phyloP scores from a whole-genome alignment of 2,888 invertebrate genomes.

The Netelia fuscicornis region DNA sequence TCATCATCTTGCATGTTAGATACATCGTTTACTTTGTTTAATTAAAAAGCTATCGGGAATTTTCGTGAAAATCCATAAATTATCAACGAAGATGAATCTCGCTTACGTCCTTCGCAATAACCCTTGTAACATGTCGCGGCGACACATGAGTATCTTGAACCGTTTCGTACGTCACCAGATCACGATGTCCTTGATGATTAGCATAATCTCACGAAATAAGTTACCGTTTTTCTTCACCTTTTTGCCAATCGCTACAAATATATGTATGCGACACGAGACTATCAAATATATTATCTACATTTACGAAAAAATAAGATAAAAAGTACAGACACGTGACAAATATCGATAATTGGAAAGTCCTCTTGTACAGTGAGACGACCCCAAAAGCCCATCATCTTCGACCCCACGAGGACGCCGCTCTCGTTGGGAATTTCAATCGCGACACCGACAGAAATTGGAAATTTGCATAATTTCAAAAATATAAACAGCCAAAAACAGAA shows the following conservation, averaged over 20 bases:
- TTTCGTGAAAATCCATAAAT: not conserved
- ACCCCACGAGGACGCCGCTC: not conserved
- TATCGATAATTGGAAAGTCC: not conserved
- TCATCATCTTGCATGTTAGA: not conserved
- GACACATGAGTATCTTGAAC: not conserved
- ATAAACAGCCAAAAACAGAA: not conserved
- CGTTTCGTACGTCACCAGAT: not conserved
- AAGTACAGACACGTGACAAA: not conserved
- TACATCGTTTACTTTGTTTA: not conserved
- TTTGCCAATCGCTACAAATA: not conserved
- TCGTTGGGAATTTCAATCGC: not conserved
- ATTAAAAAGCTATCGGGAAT: not conserved
- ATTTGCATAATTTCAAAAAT: not conserved
- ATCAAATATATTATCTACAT: not conserved
- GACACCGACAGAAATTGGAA: not conserved
- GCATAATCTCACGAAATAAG: not conserved
- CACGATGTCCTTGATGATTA: not conserved
- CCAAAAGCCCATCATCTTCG: not conserved
- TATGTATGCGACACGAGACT: not conserved
- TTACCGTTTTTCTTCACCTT: constrained; percentile 6
- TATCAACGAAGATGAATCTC: not conserved
- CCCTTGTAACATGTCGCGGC: not conserved
- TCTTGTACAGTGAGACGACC: not conserved
- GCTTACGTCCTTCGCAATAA: not conserved
- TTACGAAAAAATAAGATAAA: not conserved